These are phyloP conservation scores for Apaloderma vittatum DNA, from an alignment of 2,113 vertebrate species.

Conservation along the genomic window DNA sequence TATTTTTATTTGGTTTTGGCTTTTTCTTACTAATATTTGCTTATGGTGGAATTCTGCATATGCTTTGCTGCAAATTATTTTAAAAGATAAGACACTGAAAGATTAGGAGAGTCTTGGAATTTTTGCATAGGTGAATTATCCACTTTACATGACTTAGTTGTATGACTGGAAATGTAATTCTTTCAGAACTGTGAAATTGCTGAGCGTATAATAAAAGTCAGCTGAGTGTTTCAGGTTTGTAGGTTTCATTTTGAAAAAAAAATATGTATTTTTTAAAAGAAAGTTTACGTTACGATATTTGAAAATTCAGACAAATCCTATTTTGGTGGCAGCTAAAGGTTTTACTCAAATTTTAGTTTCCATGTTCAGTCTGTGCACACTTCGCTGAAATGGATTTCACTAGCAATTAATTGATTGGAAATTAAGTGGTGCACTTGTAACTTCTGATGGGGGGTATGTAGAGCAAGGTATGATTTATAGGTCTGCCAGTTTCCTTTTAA, in stretches of 20 bases:
- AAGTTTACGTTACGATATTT: neutral
- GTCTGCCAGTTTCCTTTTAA: neutral
- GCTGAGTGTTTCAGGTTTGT: neutral
- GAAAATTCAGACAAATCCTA: neutral
- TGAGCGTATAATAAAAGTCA: neutral
- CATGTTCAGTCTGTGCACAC: neutral
- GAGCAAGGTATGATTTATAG: slow-evolving; percentile 25
- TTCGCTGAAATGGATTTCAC: neutral
- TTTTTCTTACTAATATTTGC: neutral
- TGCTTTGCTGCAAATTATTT: neutral
- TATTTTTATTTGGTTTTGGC: accelerated
- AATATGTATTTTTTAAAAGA: neutral
- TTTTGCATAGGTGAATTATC: neutral
- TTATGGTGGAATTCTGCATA: neutral
- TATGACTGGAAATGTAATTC: neutral
- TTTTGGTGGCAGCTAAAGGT: neutral
- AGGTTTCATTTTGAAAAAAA: neutral
- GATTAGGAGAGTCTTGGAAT: neutral
- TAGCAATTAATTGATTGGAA: slow-evolving; percentile 8
- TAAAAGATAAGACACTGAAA: neutral
- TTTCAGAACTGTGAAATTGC: neutral
- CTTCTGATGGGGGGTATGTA: neutral
- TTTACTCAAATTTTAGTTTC: neutral
- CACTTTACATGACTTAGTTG: neutral
- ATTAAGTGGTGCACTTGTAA: neutral